Evolutionary conservation across 2,888 invertebrate species (phyloP).

Genomic region (Drosophila kambysellisi): DNA sequence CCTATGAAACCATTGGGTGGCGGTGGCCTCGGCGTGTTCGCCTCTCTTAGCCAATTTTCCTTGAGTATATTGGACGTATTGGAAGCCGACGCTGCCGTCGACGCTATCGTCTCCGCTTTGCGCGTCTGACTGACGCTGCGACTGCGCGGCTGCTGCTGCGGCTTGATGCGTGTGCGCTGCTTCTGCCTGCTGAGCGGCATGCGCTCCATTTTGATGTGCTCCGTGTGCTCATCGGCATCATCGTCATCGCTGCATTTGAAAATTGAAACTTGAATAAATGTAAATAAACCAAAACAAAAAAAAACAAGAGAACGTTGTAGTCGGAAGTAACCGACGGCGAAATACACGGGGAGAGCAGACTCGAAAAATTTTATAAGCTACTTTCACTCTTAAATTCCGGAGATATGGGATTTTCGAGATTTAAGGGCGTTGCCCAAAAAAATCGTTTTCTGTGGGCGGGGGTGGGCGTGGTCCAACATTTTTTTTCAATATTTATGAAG

Average conservation of each 20-base stretch:
- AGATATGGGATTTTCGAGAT: too few relatives aligned
- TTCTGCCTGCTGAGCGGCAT: constrained; percentile 71
- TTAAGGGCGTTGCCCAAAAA: too few relatives aligned
- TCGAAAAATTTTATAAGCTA: too few relatives aligned
- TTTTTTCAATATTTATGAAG: too few relatives aligned
- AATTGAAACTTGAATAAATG: neutral
- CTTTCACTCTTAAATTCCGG: too few relatives aligned
- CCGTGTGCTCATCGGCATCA: constrained; percentile 62
- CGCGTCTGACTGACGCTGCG: constrained; percentile 68
- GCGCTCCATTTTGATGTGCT: constrained; percentile 79
- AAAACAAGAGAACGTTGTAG: neutral
- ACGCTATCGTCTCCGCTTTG: constrained; percentile 36
- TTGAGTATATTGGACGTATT: constrained; percentile 72
- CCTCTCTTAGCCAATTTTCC: constrained; percentile 82
- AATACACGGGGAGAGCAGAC: too few relatives aligned
- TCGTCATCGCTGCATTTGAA: constrained; percentile 50
- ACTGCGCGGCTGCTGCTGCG: constrained; percentile 52
- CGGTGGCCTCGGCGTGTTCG: constrained; percentile 66
- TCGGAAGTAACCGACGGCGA: too few relatives aligned
- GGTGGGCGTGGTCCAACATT: too few relatives aligned
- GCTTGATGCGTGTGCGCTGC: constrained; percentile 44
- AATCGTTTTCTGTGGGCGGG: too few relatives aligned
- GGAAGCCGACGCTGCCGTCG: constrained; percentile 28
- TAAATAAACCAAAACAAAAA: neutral
- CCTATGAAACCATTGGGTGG: constrained; percentile 85